A percentile compares a stretch with the other conserved stretches of the same genome.
Evolutionary conservation across 2,797 vertebrate genomes (phyloP).

Genomic region (Leucoraja ocellata): DNA sequence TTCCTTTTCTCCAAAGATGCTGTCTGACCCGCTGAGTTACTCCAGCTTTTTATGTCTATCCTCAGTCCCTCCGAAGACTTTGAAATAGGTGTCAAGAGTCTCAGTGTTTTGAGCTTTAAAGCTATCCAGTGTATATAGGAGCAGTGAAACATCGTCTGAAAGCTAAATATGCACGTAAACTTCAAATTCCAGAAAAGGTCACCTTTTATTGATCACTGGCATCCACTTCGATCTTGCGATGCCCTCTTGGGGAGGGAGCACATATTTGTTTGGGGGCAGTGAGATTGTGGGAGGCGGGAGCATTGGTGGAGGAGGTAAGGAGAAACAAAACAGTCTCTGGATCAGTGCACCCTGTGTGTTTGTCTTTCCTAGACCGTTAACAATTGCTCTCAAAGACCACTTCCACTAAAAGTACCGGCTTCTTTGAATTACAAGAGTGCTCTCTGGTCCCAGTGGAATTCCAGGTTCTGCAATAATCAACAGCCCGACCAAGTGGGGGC

Average conservation of each 20-base stretch:
- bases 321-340: neutral
- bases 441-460: constrained; percentile 63
- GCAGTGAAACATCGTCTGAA: neutral
- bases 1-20: too few species aligned
- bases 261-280: neutral
- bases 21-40: too few species aligned
- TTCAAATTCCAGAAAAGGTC: neutral
- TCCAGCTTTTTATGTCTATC: too few species aligned
- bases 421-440: constrained; percentile 45
- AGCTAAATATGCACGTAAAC: neutral
- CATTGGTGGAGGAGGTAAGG: neutral
- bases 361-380: neutral
- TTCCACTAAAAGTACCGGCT: constrained; percentile 49
- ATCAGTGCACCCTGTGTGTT: neutral
- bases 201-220: neutral
- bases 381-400: constrained; percentile 40
- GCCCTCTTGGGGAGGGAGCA: neutral
- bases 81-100: neutral
- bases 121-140: neutral
- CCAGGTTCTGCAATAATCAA: constrained; percentile 64
- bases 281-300: neutral
- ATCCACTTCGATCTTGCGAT: neutral
- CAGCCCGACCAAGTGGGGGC: constrained; percentile 52
- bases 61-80: neutral
- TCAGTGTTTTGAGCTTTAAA: neutral